A percentile compares a stretch with the other conserved stretches of the same genome.
Conservation (phyloP, 2,113 vertebrate genomes). For the Daubentonia madagascariensis region DNA sequence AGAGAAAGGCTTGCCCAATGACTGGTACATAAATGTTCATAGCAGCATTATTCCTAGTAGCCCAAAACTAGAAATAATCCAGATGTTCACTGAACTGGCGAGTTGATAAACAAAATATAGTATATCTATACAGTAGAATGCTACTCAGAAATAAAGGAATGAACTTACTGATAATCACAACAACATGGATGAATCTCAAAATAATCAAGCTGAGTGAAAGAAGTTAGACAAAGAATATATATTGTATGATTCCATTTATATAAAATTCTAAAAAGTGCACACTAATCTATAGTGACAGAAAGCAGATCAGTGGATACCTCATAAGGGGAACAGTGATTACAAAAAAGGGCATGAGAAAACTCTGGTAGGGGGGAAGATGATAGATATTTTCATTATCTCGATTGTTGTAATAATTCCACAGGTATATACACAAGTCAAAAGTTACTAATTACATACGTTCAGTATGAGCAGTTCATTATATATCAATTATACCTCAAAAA, state of each 20-base stretch:
- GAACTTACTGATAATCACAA: neutral
- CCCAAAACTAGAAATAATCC: neutral
- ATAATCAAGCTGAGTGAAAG: neutral
- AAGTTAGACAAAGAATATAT: neutral
- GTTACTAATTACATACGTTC: neutral
- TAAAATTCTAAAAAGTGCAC: slow-evolving; percentile 17
- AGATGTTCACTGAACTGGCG: neutral
- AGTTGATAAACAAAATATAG: neutral
- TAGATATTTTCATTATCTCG: neutral
- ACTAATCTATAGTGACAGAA: neutral
- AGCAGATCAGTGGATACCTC: neutral
- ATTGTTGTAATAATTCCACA: neutral
- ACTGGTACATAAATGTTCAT: neutral
- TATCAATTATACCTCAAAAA: slow-evolving; percentile 8
- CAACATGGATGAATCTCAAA: neutral
- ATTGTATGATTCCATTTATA: neutral
- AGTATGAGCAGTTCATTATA: neutral
- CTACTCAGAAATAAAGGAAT: neutral
- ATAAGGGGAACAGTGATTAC: neutral
- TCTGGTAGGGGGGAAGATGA: neutral
- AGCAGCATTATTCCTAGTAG: neutral
- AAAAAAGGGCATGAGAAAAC: neutral
- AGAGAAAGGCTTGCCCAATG: neutral
- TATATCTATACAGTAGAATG: neutral
- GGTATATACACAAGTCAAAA: neutral